Percentiles rank a stretch among this genome's conserved stretches.
Conservation (phyloP, 1,140 invertebrate species). For the Dinothrombium tinctorium region DNA sequence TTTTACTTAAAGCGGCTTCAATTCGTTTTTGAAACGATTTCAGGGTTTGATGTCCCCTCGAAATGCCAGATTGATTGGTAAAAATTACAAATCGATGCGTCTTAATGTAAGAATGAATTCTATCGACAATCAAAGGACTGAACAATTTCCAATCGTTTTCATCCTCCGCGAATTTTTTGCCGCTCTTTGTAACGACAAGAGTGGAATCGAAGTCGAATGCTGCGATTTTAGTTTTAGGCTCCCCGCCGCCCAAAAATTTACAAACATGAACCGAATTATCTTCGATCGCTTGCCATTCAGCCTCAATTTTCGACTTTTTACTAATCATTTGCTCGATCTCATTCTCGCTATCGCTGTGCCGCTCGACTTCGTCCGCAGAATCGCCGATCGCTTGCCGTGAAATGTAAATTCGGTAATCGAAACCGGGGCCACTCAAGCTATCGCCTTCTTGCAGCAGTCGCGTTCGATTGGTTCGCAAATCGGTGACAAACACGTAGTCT, state of each 20-base stretch:
- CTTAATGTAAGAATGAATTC: neutral
- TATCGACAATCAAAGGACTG: neutral
- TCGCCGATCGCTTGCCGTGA: too few species aligned
- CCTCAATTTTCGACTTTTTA: too few species aligned
- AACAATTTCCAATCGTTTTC: slow-evolving; percentile 10
- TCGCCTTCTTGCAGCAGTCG: too few species aligned
- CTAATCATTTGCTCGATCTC: too few species aligned
- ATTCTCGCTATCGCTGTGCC: too few species aligned
- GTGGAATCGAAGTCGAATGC: slow-evolving; percentile 14
- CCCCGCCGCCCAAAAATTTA: slow-evolving; percentile 5
- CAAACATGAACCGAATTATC: slow-evolving; percentile 4
- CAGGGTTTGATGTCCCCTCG: slow-evolving; percentile 1
- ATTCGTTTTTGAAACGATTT: slow-evolving; percentile 10
- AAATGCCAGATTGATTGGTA: slow-evolving; percentile 13
- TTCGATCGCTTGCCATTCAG: slow-evolving; percentile 1
- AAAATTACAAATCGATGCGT: slow-evolving; percentile 12
- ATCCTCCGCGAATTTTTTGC: slow-evolving; percentile 11
- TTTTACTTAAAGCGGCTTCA: neutral
- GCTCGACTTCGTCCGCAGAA: too few species aligned
- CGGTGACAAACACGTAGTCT: too few species aligned
- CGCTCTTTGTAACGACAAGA: slow-evolving; percentile 10
- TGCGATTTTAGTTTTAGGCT: slow-evolving; percentile 8
- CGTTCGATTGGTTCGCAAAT: too few species aligned
- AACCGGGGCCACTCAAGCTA: too few species aligned
- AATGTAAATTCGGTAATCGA: too few species aligned